phyloP scores from a whole-genome alignment of 2,888 invertebrate species.

The Volucella zonaria region DNA sequence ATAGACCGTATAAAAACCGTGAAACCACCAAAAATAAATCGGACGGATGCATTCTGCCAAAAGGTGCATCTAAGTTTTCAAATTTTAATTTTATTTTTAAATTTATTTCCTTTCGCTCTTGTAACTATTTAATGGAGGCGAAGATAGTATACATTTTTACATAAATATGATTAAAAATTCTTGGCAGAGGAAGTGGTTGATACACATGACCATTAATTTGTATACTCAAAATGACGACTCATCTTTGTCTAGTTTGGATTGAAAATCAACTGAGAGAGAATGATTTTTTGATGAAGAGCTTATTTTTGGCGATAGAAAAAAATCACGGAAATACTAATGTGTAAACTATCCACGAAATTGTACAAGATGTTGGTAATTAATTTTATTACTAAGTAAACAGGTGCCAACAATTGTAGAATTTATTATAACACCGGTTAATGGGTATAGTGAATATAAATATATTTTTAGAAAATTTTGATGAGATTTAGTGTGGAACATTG shows the following conservation, averaged over 20 bases:
- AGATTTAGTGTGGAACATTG: no score
- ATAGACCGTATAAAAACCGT: constrained; percentile 4
- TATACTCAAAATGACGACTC: no score
- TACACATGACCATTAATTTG: constrained; percentile 4
- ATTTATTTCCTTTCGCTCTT: neutral
- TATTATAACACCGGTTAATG: neutral
- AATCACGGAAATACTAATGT: neutral
- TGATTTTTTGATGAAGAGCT: no score
- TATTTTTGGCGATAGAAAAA: no score
- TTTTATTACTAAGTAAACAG: constrained; percentile 10
- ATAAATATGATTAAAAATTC: constrained; percentile 24
- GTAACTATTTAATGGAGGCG: constrained; percentile 3
- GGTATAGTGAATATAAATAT: neutral
- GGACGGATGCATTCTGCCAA: constrained; percentile 29
- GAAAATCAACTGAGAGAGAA: no score
- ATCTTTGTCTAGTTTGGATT: no score
- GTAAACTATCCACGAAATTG: constrained; percentile 10
- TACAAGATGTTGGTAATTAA: constrained; percentile 13
- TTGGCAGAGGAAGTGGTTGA: constrained; percentile 38
- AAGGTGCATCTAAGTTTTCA: constrained; percentile 29
- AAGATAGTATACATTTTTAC: neutral
- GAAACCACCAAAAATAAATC: constrained; percentile 27
- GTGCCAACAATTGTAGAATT: neutral
- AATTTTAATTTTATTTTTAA: neutral
- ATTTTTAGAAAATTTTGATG: neutral